phyloP scores from a whole-genome alignment of 2,113 vertebrate genomes.

The Terrapene triunguis region DNA sequence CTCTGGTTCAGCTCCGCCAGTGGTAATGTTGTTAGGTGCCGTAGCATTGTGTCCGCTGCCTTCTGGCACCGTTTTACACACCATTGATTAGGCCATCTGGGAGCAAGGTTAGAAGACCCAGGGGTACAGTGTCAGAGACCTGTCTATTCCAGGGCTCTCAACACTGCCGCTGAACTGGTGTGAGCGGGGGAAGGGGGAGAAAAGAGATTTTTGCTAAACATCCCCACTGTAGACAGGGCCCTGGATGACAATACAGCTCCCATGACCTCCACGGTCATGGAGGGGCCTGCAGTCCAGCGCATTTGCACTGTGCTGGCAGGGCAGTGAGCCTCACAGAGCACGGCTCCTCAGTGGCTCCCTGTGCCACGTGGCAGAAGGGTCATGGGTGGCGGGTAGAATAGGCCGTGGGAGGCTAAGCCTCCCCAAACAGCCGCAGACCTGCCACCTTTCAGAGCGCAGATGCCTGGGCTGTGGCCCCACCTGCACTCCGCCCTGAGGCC shows the following conservation, averaged over 20 bases:
- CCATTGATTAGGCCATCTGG: neutral
- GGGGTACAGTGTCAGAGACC: neutral
- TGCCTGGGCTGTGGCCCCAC: no score
- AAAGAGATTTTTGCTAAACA: neutral
- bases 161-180: neutral
- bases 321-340: neutral
- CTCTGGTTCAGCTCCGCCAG: neutral
- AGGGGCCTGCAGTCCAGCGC: neutral
- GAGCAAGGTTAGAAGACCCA: neutral
- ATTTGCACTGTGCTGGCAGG: neutral
- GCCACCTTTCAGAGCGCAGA: no score
- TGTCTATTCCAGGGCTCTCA: neutral
- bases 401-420: no score
- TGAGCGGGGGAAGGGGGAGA: fast-evolving
- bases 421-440: no score
- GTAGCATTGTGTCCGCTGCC: neutral
- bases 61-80: neutral
- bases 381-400: no score
- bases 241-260: neutral
- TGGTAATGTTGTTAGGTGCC: fast-evolving
- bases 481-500: no score
- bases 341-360: neutral
- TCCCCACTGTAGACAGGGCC: neutral
- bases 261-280: neutral
- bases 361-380: neutral